Conservation (phyloP, 2,888 invertebrate species). For the Caenorhabditis zanzibari region DNA sequence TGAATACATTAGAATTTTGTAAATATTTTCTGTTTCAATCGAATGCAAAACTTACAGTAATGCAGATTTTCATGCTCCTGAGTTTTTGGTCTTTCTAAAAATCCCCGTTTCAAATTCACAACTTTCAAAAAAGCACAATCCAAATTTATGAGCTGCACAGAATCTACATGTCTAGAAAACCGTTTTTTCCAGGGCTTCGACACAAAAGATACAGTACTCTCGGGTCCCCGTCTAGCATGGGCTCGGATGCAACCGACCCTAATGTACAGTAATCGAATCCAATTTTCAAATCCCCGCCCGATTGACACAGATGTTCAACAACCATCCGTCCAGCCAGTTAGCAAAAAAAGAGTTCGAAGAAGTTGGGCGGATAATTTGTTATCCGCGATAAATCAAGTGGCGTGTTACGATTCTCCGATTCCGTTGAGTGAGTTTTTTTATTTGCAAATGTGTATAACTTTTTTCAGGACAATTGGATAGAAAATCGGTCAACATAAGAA, state of each 20-base stretch:
- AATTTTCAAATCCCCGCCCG: constrained; percentile 69
- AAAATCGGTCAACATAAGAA: too few species aligned
- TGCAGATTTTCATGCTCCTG: too few species aligned
- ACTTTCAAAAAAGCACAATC: too few species aligned
- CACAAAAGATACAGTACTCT: constrained; percentile 79
- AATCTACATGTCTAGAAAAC: too few species aligned
- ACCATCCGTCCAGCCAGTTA: constrained; percentile 33
- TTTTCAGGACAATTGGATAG: too few species aligned
- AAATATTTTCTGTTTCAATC: too few species aligned
- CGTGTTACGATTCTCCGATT: constrained; percentile 82
- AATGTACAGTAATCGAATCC: constrained; percentile 74
- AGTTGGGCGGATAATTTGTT: constrained; percentile 81
- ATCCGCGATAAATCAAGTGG: constrained; percentile 76
- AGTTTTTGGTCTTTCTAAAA: too few species aligned
- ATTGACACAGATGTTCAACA: constrained; percentile 48
- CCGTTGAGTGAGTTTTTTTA: constrained; percentile 75
- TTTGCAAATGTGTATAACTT: too few species aligned
- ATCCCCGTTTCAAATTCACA: too few species aligned
- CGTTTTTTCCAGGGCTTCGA: constrained; percentile 80
- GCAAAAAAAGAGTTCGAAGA: constrained; percentile 52
- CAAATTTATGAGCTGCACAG: too few species aligned
- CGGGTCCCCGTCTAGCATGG: constrained; percentile 80
- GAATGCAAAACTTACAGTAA: too few species aligned
- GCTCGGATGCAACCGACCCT: constrained; percentile 74
- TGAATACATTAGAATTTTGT: too few species aligned